phyloP scores from a whole-genome alignment of 1,140 invertebrate species.

The Zaprionus africanus region DNA sequence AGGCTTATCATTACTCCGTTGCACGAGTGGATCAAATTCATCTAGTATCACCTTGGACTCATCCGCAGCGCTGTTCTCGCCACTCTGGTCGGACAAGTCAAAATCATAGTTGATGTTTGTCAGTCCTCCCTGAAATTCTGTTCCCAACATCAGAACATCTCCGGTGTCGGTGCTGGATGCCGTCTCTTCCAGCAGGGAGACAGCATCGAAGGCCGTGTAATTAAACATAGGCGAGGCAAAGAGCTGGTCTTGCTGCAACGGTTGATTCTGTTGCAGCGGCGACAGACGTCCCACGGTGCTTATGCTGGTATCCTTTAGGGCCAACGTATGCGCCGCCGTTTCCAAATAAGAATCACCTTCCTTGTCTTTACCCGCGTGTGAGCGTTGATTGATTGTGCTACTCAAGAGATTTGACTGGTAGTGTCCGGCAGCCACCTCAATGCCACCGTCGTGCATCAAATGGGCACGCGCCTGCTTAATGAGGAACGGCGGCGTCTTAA shows the following conservation, averaged over 20 bases:
- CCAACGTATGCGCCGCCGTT: slow-evolving; percentile 29
- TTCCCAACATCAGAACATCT: slow-evolving; percentile 86
- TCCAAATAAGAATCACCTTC: slow-evolving; percentile 30
- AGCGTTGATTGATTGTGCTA: slow-evolving; percentile 28
- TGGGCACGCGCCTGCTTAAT: slow-evolving; percentile 70
- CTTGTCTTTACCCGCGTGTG: slow-evolving; percentile 19
- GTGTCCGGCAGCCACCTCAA: slow-evolving; percentile 52
- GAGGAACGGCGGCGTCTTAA: slow-evolving; percentile 86
- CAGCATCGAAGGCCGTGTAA: slow-evolving; percentile 85
- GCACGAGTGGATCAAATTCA: slow-evolving; percentile 84
- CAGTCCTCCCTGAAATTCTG: slow-evolving; percentile 85
- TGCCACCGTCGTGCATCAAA: slow-evolving; percentile 26
- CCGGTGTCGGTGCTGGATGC: slow-evolving; percentile 83
- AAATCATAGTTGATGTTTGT: slow-evolving; percentile 91
- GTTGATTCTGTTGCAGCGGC: slow-evolving; percentile 46
- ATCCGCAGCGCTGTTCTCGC: slow-evolving; percentile 88
- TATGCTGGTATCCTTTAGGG: slow-evolving; percentile 64
- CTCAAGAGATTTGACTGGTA: slow-evolving; percentile 71
- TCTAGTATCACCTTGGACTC: slow-evolving; percentile 84
- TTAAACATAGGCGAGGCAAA: slow-evolving; percentile 86
- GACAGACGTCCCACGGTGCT: slow-evolving; percentile 63
- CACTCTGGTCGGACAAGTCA: slow-evolving; percentile 89
- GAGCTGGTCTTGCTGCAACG: slow-evolving; percentile 84
- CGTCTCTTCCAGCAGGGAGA: slow-evolving; percentile 85
- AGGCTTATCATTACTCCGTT: not conserved